These are phyloP conservation scores for Drosophila leontia DNA, from an alignment of 1,140 invertebrate genomes.

Conservation along the genomic window DNA sequence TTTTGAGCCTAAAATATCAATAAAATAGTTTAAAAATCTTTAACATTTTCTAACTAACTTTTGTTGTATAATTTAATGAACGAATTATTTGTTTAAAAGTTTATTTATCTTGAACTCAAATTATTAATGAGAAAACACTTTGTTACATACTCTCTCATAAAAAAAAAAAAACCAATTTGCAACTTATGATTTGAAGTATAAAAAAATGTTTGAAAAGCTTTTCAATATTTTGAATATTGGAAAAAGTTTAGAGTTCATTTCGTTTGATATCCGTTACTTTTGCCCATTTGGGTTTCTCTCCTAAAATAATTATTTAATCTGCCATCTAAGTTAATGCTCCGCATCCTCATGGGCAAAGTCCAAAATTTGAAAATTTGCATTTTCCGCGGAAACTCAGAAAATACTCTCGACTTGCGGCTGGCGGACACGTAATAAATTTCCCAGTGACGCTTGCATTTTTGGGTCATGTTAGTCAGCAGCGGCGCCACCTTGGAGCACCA, in stretches of 20 bases:
- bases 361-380: background rate
- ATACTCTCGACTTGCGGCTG: conserved; percentile 11
- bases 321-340: background rate
- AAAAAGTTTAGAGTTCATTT: background rate
- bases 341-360: background rate
- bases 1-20: too few species aligned
- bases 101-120: too few species aligned
- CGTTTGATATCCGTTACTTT: background rate
- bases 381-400: conserved; percentile 8
- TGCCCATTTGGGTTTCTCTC: background rate
- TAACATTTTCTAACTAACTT: too few species aligned
- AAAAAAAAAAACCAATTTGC: too few species aligned
- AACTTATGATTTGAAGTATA: too few species aligned
- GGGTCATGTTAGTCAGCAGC: conserved; percentile 43
- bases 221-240: too few species aligned
- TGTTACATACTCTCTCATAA: too few species aligned
- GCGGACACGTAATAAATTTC: conserved; percentile 48
- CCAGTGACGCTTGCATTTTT: conserved; percentile 44
- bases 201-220: too few species aligned
- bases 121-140: too few species aligned
- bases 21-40: too few species aligned
- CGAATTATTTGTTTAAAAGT: too few species aligned
- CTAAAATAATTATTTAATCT: background rate
- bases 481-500: background rate
- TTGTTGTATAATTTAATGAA: too few species aligned